Evolutionary conservation across 2,113 vertebrate genomes (phyloP).

Genomic region (Halichoeres trimaculatus): DNA sequence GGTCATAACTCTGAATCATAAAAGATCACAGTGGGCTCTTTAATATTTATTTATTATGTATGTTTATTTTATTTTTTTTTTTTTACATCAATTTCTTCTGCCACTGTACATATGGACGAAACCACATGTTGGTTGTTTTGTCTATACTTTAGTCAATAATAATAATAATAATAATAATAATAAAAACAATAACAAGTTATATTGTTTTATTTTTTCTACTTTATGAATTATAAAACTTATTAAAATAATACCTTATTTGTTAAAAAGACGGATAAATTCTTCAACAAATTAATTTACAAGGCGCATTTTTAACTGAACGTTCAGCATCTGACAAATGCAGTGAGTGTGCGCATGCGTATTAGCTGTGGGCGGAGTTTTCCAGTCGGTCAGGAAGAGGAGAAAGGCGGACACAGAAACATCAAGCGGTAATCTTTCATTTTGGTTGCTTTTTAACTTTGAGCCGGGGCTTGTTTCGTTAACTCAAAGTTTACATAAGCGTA

Average conservation of each 20-base stretch:
- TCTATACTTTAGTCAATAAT: slow-evolving; percentile 1
- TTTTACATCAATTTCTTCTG: slow-evolving; percentile 28
- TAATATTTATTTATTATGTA: neutral
- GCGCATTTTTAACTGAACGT: neutral
- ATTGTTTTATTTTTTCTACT: neutral
- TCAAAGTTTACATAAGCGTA: neutral
- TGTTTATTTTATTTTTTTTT: neutral
- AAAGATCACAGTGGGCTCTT: neutral
- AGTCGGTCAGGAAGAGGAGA: slow-evolving; percentile 79
- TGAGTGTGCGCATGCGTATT: slow-evolving; percentile 39
- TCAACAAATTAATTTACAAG: too few relatives aligned
- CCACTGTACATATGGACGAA: slow-evolving; percentile 9
- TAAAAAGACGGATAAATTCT: too few relatives aligned
- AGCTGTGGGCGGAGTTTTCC: slow-evolving; percentile 67
- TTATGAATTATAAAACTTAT: too few relatives aligned
- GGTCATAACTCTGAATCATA: neutral
- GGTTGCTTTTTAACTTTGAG: slow-evolving; percentile 23
- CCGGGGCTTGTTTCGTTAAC: neutral
- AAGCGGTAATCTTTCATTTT: slow-evolving; percentile 63
- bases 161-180: too few relatives aligned
- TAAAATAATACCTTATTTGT: too few relatives aligned
- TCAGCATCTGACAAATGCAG: slow-evolving; percentile 13
- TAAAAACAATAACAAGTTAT: neutral
- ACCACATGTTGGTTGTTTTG: slow-evolving; percentile 13
- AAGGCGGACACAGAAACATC: slow-evolving; percentile 78